A percentile compares a stretch with the other conserved stretches of the same genome.
These are phyloP conservation scores for Oryzias dopingdopingensis DNA, from an alignment of 2,797 vertebrate genomes.

Conservation along the genomic window DNA sequence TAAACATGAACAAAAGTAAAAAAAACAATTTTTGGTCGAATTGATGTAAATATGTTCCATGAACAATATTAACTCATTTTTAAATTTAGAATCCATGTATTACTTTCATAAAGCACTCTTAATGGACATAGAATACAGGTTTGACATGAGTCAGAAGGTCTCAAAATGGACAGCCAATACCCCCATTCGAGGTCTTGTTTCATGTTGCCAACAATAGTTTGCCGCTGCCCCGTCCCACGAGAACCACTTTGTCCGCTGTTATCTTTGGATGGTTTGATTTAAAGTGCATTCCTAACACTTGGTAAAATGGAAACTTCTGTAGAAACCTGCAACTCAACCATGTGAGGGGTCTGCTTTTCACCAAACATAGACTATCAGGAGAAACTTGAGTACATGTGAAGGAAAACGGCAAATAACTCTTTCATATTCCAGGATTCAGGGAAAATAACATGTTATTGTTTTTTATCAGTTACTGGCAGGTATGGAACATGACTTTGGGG, in stretches of 20 bases:
- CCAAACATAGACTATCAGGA: constrained; percentile 1
- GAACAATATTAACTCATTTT: no score
- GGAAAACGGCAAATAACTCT: background rate
- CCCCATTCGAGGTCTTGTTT: constrained; percentile 86
- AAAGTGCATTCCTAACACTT: constrained; percentile 86
- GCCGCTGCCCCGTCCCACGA: constrained; percentile 78
- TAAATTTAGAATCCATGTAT: no score
- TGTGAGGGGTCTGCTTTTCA: constrained; percentile 8
- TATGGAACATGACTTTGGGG: background rate
- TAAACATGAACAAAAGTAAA: no score
- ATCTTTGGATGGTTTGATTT: constrained; percentile 87
- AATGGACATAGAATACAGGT: no score
- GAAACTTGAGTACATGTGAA: background rate
- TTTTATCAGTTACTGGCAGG: background rate
- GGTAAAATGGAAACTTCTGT: constrained; percentile 77
- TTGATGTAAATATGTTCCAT: no score
- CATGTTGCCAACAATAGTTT: constrained; percentile 90
- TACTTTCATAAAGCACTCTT: no score
- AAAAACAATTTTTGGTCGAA: no score
- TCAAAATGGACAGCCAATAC: constrained; percentile 80
- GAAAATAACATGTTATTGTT: background rate
- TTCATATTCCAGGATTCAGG: background rate
- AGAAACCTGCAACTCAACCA: constrained; percentile 36
- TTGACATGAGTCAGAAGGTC: constrained; percentile 30
- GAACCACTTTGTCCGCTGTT: constrained; percentile 89